These are phyloP conservation scores for Apogon talboti DNA, from an alignment of 2,797 vertebrate genomes.

Conservation along the genomic window DNA sequence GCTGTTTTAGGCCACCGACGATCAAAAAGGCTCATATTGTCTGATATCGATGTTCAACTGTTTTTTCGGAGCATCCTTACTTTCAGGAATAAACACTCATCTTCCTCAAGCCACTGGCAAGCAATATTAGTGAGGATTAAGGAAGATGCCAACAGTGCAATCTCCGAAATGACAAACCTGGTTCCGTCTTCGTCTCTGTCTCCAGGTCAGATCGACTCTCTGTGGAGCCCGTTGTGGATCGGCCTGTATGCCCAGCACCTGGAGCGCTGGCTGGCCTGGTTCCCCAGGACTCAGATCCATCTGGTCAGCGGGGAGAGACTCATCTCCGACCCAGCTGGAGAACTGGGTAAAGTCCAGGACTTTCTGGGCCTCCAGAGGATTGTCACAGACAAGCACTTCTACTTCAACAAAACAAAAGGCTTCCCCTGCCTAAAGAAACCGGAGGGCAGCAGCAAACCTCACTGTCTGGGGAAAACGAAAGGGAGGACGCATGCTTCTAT, in stretches of 20 bases:
- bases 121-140: too few species aligned
- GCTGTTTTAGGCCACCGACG: too few species aligned
- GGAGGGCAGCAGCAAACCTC: conserved; percentile 86
- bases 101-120: too few species aligned
- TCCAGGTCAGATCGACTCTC: conserved; percentile 82
- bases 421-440: conserved; percentile 89
- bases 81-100: too few species aligned
- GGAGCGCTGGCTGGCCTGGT: conserved; percentile 86
- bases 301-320: conserved; percentile 86
- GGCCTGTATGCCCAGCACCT: conserved; percentile 87
- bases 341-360: conserved; percentile 87
- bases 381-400: conserved; percentile 88
- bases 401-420: conserved; percentile 89
- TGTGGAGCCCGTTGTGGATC: conserved; percentile 88
- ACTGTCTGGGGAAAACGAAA: conserved; percentile 87
- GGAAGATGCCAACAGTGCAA: too few species aligned
- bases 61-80: too few species aligned
- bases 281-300: conserved; percentile 85
- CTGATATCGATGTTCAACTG: too few species aligned
- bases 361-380: conserved; percentile 87
- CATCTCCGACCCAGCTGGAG: conserved; percentile 85
- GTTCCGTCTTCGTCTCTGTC: background rate
- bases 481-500: conserved; percentile 84
- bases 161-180: background rate
- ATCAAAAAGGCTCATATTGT: too few species aligned